phyloP scores from a whole-genome alignment of 35 echinoderm and acorn worm species.

The Lytechinus variegatus region DNA sequence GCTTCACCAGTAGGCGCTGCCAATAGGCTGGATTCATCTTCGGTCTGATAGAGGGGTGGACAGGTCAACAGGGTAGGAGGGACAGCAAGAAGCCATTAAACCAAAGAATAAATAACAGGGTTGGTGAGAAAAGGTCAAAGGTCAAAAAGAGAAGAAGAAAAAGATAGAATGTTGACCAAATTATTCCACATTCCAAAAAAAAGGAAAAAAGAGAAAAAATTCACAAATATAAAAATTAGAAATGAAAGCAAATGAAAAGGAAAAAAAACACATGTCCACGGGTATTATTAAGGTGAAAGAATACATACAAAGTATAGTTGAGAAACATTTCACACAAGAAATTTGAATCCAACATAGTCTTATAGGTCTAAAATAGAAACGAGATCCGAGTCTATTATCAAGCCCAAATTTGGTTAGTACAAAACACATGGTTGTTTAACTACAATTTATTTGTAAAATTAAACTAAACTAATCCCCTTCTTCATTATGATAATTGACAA shows the following conservation, averaged over 20 bases:
- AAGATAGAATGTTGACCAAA: constrained; percentile 32
- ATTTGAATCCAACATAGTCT: not conserved
- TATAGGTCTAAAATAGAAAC: too few relatives aligned
- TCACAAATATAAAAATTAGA: constrained; percentile 9
- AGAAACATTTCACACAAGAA: not conserved
- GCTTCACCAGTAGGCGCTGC: constrained; percentile 34
- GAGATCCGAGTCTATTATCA: too few relatives aligned
- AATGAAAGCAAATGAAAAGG: constrained; percentile 22
- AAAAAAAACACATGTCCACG: not conserved
- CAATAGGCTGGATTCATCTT: constrained; percentile 52
- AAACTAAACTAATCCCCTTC: too few relatives aligned
- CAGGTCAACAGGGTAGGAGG: constrained; percentile 47
- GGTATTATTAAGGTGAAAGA: not conserved
- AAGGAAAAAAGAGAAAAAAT: not conserved
- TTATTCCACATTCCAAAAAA: constrained; percentile 6
- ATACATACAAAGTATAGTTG: not conserved
- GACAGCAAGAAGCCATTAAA: constrained; percentile 33
- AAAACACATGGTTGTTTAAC: too few relatives aligned
- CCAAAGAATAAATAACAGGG: constrained; percentile 11
- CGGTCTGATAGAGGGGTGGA: constrained; percentile 50
- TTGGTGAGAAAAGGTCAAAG: not conserved
- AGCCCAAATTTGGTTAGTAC: too few relatives aligned
- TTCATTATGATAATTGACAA: too few relatives aligned
- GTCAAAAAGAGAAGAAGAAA: constrained; percentile 9
- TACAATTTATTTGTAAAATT: too few relatives aligned